These are phyloP conservation scores for Brachypalpus laphriformis DNA, from an alignment of 2,888 invertebrate genomes.

Conservation along the genomic window DNA sequence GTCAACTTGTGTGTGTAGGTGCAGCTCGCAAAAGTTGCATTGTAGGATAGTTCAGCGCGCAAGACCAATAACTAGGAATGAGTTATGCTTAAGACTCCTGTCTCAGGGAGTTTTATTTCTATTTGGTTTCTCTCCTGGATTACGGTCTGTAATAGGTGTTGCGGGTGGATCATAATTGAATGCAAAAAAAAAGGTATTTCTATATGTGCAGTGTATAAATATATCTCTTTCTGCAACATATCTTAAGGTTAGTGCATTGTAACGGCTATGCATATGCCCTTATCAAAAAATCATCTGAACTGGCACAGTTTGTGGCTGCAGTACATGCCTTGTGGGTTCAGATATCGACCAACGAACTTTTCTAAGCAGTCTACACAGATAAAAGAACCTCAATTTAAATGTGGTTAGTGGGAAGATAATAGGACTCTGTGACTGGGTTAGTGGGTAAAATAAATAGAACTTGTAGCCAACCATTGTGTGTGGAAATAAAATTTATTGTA, in stretches of 20 bases:
- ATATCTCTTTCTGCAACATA: conserved; percentile 27
- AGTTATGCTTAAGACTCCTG: background rate
- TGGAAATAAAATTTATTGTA: background rate
- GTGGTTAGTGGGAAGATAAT: background rate
- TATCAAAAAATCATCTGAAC: background rate
- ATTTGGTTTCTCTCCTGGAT: conserved; percentile 1
- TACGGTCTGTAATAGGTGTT: background rate
- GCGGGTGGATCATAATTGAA: conserved; percentile 11
- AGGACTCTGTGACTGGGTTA: background rate
- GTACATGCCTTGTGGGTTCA: background rate
- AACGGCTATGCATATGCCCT: background rate
- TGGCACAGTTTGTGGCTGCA: background rate
- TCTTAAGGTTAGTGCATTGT: conserved; percentile 23
- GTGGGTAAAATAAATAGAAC: background rate
- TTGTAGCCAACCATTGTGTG: background rate
- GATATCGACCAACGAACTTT: conserved; percentile 41
- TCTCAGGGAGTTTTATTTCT: conserved; percentile 10
- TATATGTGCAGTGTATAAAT: background rate
- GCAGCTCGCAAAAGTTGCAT: conserved; percentile 48
- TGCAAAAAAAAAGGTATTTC: conserved; percentile 19
- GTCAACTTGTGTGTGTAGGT: conserved; percentile 57
- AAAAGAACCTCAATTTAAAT: conserved; percentile 10
- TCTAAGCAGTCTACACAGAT: background rate
- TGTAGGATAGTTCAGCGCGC: conserved; percentile 46
- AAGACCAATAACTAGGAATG: conserved; percentile 46